Evolutionary conservation across 2,888 invertebrate genomes (phyloP).

Genomic region (Himalopsyche tibetana): DNA sequence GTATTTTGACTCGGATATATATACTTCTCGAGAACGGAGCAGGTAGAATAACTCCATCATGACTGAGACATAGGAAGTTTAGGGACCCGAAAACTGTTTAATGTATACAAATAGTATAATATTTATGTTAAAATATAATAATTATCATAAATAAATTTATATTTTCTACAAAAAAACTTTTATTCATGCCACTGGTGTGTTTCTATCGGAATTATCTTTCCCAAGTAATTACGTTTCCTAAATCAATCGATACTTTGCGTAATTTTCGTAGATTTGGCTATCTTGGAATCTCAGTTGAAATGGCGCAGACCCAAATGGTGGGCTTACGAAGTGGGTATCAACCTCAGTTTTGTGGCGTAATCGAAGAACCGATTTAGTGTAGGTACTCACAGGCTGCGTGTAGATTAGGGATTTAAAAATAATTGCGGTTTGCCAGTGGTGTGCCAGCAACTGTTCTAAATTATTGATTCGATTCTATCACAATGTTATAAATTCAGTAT

Average conservation of each 20-base stretch:
- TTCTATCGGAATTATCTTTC: slow-evolving; percentile 57
- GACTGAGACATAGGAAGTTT: too few relatives aligned
- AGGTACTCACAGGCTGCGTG: slow-evolving; percentile 48
- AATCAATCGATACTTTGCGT: slow-evolving; percentile 61
- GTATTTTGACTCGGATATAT: too few relatives aligned
- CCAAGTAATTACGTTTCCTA: slow-evolving; percentile 61
- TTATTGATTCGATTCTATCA: too few relatives aligned
- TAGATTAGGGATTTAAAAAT: slow-evolving; percentile 61
- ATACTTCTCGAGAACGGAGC: too few relatives aligned
- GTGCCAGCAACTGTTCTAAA: neutral
- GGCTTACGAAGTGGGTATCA: slow-evolving; percentile 14
- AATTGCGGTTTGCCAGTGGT: slow-evolving; percentile 47
- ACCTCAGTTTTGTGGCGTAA: slow-evolving; percentile 23
- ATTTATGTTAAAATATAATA: too few relatives aligned
- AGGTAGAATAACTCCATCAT: too few relatives aligned
- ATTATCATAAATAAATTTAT: too few relatives aligned
- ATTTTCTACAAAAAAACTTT: too few relatives aligned
- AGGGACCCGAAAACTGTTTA: too few relatives aligned
- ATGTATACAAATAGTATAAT: too few relatives aligned
- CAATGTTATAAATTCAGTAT: too few relatives aligned
- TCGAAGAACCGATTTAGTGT: neutral
- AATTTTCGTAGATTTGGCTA: slow-evolving; percentile 47
- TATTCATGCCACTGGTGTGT: neutral
- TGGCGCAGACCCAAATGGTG: neutral
- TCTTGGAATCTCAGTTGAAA: neutral